Base-by-base conservation (phyloP, 2,888 invertebrate genomes). In the Zeuzera pyrina region DNA sequence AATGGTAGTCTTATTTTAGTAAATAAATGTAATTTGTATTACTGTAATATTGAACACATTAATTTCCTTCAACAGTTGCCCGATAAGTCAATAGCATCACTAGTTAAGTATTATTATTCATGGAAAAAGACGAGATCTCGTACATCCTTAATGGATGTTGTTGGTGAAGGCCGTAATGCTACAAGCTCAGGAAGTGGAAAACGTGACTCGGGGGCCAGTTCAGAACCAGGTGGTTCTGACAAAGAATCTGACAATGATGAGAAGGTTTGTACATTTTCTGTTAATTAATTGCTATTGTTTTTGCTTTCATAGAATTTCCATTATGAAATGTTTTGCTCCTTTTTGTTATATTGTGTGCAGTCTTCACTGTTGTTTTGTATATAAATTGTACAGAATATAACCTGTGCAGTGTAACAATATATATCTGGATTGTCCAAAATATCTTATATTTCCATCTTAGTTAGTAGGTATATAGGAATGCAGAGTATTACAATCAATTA, bases 31-130 rank as follows among this genome's bases (percentile, higher is more conserved):
- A 16, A 7, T 16, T 7, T 16, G 16, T 16, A 4, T 16, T 22
- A n/a, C 1, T 22, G 11, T n/a, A 10, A 19, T 19, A 6, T 5
- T 22, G 22, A 22, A 10, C 22, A 22, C 22, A 22, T 11, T 8
- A 22, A 8, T 16, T 25, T 38, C 36, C 30, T 47, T 41, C 36
- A 33, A 39, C 72, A 97, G 97, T 84, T 98, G 54, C 98, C 98
- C 16, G 98, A 98, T 67, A 98, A 98, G 84, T 93, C 95, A 29
- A 97, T 98, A 62, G 94, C 97, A 28, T 94, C 94, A 52, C 85
- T 98, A 55, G 97, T 98, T 1, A 97, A 97, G 74, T 97, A 97
- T 70, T 98, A 98, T 74, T 98, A 98, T 69, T 94, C 95, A 56
- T 98, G 98, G 98, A 98, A 98, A 73, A 98, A 98, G 70, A 95